These are phyloP conservation scores for Indicator indicator DNA, from an alignment of 2,113 vertebrate genomes.

Conservation along the genomic window DNA sequence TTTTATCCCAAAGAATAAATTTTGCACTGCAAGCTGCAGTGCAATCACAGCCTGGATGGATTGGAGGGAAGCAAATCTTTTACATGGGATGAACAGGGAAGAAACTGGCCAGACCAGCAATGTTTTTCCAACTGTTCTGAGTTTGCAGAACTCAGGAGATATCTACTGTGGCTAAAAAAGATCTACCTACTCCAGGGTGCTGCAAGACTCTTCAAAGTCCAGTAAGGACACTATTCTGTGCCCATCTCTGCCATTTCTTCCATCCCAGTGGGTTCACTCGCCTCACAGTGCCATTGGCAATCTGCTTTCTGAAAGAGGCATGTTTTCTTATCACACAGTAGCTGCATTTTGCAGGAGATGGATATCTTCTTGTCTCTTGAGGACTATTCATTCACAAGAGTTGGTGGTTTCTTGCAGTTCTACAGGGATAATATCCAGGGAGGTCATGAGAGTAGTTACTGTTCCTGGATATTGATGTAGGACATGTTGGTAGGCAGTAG, in stretches of 20 bases:
- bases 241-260: background rate
- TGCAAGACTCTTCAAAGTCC: background rate
- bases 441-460: background rate
- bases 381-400: background rate
- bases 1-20: background rate
- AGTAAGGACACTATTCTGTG: background rate
- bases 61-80: background rate
- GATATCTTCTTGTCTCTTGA: background rate
- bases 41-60: background rate
- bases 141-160: background rate
- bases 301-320: background rate
- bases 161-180: background rate
- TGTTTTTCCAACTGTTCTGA: background rate
- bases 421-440: background rate
- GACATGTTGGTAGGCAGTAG: background rate
- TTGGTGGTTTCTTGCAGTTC: background rate
- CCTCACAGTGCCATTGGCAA: background rate
- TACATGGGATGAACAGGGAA: background rate
- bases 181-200: background rate
- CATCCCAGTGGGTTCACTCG: background rate
- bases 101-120: background rate
- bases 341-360: background rate
- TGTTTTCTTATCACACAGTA: background rate
- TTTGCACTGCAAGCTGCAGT: background rate
- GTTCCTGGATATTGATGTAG: background rate